Evolutionary conservation across 1,140 invertebrate genomes (phyloP), one percentile per base, ranked within the genome.

Genomic region (Pogonus chalceus): DNA sequence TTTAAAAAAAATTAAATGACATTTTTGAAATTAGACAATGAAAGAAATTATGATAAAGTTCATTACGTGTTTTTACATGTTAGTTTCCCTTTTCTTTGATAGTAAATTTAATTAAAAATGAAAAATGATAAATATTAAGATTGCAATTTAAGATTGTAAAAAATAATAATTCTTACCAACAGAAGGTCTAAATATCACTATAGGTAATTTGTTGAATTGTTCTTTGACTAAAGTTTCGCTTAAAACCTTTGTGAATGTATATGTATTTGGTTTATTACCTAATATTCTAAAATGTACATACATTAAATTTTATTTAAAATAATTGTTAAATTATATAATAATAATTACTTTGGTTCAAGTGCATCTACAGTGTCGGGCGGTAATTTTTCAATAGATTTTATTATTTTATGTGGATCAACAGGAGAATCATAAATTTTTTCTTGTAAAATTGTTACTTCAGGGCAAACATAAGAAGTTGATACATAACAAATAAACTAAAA

Each of bases 201-300:
- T 73, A 2, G 93, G 94, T 21, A 98, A 68, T 2, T 79, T 71
- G 2, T 70, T 68, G 20, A 74, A 68, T 54, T 79, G 76, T 35
- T 75, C 62, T 35, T 70, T 69, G 14, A 87, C 82, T 20, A 92
- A 62, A 12, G 81, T 77, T 71, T 94, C 91, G 0, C 88, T 84
- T 9, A 93, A 65, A 0, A 87, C 86, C 72, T 94, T 94, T 0
- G 90, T 92, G 60, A 88, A 93, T 0, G 89, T 90, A 62, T 94
- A 93, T 0, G 89, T 90, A 62, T 93, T 93, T 1, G 91, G 91
- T 49, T 88, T 79, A 37, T 83, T 79, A n/a, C 85, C 85, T 31
- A 94, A 73, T 37, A 94, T 76, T 62, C 81, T 83, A 65, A 10
- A 67, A 71, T n/a, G n/a, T n/a, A n/a, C n/a, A n/a, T n/a, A n/a